phyloP scores from a whole-genome alignment of 2,113 vertebrate genomes.

The Epinephelus cyanopodus region DNA sequence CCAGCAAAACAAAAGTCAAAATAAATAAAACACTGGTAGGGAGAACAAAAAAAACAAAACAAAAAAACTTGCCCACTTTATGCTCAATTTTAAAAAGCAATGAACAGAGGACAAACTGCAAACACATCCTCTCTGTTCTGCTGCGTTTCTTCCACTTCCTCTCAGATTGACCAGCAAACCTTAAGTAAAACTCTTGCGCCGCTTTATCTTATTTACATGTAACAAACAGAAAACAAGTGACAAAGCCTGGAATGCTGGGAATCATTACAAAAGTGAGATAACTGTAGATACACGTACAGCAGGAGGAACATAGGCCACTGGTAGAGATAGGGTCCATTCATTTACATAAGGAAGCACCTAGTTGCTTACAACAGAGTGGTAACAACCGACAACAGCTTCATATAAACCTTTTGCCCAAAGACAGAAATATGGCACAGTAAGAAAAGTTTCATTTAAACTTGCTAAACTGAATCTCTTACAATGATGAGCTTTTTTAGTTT shows the following conservation, averaged over 20 bases:
- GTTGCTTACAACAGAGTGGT: conserved; percentile 93
- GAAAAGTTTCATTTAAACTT: conserved; percentile 82
- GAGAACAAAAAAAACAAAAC: conserved; percentile 17
- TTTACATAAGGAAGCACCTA: conserved; percentile 94
- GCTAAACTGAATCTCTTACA: conserved; percentile 89
- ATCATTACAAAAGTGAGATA: conserved; percentile 82
- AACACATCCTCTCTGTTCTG: conserved; percentile 43
- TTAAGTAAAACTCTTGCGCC: conserved; percentile 65
- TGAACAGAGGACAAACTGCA: conserved; percentile 42
- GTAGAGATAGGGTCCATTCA: conserved; percentile 92
- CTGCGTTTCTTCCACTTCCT: conserved; percentile 56
- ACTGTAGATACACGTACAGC: conserved; percentile 73
- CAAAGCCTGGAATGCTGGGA: conserved; percentile 81
- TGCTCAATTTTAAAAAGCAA: conserved; percentile 67
- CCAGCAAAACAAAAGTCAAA: conserved; percentile 74
- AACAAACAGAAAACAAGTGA: conserved; percentile 73
- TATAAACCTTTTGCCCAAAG: conserved; percentile 94
- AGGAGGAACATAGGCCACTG: conserved; percentile 86
- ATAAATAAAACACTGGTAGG: conserved; percentile 76
- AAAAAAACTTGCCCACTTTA: conserved; percentile 28
- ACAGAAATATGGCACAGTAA: conserved; percentile 91
- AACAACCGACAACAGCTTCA: conserved; percentile 94
- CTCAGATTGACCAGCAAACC: conserved; percentile 80
- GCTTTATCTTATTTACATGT: conserved; percentile 78
- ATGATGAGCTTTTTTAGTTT: conserved; percentile 56